Base-by-base conservation (phyloP, 2,888 invertebrate species). In the Thereva unica region DNA sequence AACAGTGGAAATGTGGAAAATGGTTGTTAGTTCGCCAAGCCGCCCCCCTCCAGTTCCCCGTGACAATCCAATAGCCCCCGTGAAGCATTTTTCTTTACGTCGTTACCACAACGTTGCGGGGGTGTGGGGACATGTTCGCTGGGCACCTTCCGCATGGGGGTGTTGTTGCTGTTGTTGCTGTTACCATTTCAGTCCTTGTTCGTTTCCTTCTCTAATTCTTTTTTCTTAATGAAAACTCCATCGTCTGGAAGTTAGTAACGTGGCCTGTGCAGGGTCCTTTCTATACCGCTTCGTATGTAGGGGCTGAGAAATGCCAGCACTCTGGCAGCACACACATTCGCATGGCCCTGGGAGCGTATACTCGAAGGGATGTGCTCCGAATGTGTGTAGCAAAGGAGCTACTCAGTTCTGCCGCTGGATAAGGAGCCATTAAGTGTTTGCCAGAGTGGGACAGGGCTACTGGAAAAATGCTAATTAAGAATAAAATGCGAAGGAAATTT, bases 401-500 rank as follows among this genome's bases (percentile, higher is more conserved):
- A 50, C 50, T 63, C 63, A 50, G 49, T 50, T 63, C 56, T 65
- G 47, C 41, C 40, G 53, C 53, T 23, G 50, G 67, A 67, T 59
- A 67, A 69, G 67, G 67, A 69, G 66, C 68, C 67, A 69, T 69
- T 69, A 69, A 67, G 67, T 64, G 67, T 69, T 69, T 69, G 67
- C 41, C 37, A 64, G 68, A 69, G 64, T 53, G 64, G 54, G 68
- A 69, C 55, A 37, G 49, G 37, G 35, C 52, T 45, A 68, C 38
- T 59, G 57, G 67, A 68, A 69, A 69, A 69, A 69, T 69, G 68
- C 68, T 69, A 69, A 69, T 69, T 69, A 69, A 69, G 68, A 69
- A 67, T 66, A 69, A 67, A 67, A 69, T 59, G 64, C 64, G 57
- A 69, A 66, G 64, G 68, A 67, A 67, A 69, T 56, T 35, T 59